Evolutionary conservation across 2,113 vertebrate species (phyloP), one percentile per base, ranked within the genome.

Genomic region (Stigmatopora argus): DNA sequence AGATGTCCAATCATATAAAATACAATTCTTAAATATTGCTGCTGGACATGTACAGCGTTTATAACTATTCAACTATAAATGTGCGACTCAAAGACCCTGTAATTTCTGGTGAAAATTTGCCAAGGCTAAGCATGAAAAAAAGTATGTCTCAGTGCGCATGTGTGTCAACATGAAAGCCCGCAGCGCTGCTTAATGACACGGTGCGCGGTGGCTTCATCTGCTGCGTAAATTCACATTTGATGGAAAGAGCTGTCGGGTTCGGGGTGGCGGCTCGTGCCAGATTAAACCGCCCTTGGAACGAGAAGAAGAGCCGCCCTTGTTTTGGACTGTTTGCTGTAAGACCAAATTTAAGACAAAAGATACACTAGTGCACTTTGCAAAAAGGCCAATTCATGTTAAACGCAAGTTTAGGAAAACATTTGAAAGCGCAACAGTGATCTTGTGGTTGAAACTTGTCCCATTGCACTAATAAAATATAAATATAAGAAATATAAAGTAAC

Each of bases 161-260:
- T 62, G 65, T 52, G 51, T 49, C 64, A 67, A 48, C 75, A 46
- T 4, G 18, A 23, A 4, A 72, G 80, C 66, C 60, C 60, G 69
- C 67, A 64, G 45, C 58, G 64, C 72, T 66, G n/a, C 23, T 45
- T 85, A 82, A 87, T 79, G 73, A 81, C 67, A 82, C 34, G 68
- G 65, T 58, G 58, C 60, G 74, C 48, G 48, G 70, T 70, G 72
- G 71, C 63, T 72, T 79, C 69, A 72, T 74, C 62, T 70, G 51
- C 66, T 83, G 75, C 72, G 81, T 79, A 82, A 87, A 87, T 82
- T 86, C 72, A 66, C 56, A 46, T 71, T 63, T 71, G 69, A 78
- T 64, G 51, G 75, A 80, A 85, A 76, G 78, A 66, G 70, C 71
- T 72, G 85, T 86, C 70, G 74, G 75, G 47, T 72, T 76, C 53